Conservation (phyloP, 2,797 vertebrate genomes). For the Centropyge bicolor region DNA sequence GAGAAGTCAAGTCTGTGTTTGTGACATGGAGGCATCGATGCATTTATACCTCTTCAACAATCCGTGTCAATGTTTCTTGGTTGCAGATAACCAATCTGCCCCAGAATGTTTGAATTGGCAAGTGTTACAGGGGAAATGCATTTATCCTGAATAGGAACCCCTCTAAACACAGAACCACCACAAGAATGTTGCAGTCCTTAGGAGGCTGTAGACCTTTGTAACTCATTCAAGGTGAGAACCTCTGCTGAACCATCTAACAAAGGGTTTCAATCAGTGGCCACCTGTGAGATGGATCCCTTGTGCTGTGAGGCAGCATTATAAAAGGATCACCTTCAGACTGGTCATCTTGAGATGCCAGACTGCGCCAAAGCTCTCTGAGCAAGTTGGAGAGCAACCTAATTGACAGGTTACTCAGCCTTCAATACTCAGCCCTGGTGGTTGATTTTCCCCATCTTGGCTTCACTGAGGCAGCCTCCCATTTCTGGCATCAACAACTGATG, state of each 20-base stretch:
- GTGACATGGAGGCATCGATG: constrained; percentile 19
- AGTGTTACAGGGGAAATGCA: not conserved
- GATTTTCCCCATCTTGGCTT: not conserved
- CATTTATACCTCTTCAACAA: not conserved
- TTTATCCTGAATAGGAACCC: not conserved
- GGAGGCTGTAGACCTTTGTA: not conserved
- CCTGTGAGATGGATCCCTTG: not conserved
- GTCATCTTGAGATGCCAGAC: not conserved
- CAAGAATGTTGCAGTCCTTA: not conserved
- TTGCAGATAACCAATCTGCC: not conserved
- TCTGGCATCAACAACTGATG: not conserved
- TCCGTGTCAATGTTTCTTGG: not conserved
- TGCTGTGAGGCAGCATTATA: constrained; percentile 2
- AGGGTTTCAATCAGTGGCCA: not conserved
- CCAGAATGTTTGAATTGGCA: not conserved
- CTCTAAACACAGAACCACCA: not conserved
- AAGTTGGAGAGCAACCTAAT: not conserved
- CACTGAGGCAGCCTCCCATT: not conserved
- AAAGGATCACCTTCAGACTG: not conserved
- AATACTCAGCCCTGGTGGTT: not conserved
- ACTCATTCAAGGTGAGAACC: not conserved
- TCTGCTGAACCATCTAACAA: not conserved
- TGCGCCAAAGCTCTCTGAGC: constrained; percentile 13
- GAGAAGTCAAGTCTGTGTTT: not conserved
- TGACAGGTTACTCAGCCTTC: not conserved